Evolutionary conservation across 2,888 invertebrate species (phyloP).

Genomic region (Andrena flavipes): DNA sequence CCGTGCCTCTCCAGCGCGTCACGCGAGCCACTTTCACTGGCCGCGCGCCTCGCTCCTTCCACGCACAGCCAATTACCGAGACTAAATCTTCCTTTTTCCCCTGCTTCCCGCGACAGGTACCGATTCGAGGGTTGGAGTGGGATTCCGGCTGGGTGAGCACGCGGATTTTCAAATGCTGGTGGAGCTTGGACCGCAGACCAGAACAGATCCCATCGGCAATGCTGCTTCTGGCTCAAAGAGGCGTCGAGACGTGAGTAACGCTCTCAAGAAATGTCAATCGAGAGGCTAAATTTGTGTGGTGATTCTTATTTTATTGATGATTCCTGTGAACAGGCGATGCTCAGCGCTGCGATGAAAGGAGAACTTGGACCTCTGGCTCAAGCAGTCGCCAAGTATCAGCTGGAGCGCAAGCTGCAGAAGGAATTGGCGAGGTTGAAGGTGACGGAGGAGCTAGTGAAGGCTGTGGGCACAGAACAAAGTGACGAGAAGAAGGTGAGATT

Average conservation of each 20-base stretch:
- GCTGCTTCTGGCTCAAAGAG: slow-evolving; percentile 42
- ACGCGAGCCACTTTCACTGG: slow-evolving; percentile 43
- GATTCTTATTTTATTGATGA: not conserved
- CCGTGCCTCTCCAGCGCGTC: not conserved
- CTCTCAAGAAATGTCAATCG: not conserved
- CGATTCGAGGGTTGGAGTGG: slow-evolving; percentile 92
- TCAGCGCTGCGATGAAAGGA: slow-evolving; percentile 80
- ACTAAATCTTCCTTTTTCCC: slow-evolving; percentile 72
- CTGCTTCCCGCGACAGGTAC: slow-evolving; percentile 87
- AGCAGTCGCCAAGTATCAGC: slow-evolving; percentile 80
- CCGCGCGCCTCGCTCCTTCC: not conserved
- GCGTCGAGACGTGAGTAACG: slow-evolving; percentile 61
- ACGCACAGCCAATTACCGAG: not conserved
- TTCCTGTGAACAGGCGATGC: slow-evolving; percentile 70
- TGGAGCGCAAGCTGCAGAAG: slow-evolving; percentile 75
- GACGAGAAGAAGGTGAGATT: slow-evolving; percentile 26
- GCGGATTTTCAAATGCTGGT: slow-evolving; percentile 92
- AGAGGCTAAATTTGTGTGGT: not conserved
- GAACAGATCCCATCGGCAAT: slow-evolving; percentile 89
- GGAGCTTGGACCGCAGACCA: slow-evolving; percentile 92
- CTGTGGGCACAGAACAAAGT: slow-evolving; percentile 20
- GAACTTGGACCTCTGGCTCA: slow-evolving; percentile 81
- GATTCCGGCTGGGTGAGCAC: slow-evolving; percentile 92
- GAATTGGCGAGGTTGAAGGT: slow-evolving; percentile 74
- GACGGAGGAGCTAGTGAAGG: slow-evolving; percentile 62